A percentile compares a stretch with the other conserved stretches of the same genome.
phyloP scores from a whole-genome alignment of 1,140 invertebrate genomes.

The Brachionus rotundiformis region DNA sequence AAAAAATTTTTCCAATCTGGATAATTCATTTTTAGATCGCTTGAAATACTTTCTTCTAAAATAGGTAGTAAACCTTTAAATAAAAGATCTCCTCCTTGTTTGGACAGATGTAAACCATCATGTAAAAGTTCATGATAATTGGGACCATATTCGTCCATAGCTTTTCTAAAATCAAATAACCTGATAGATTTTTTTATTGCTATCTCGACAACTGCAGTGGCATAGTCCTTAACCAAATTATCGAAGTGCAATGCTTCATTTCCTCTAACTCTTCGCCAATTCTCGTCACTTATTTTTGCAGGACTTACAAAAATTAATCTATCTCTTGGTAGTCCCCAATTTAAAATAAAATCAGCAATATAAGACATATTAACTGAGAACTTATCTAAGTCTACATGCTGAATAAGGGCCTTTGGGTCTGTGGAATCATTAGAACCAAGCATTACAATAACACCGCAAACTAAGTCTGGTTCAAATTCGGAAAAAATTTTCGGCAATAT shows the following conservation, averaged over 20 bases:
- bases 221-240: conserved; percentile 22
- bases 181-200: background rate
- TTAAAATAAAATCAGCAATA: conserved; percentile 54
- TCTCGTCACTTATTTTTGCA: conserved; percentile 11
- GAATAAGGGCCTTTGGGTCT: conserved; percentile 55
- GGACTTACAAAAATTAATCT: conserved; percentile 30
- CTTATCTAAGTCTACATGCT: conserved; percentile 63
- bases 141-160: conserved; percentile 23
- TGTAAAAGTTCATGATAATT: conserved; percentile 25
- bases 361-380: conserved; percentile 58
- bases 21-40: conserved; percentile 25
- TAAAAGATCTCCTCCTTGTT: conserved; percentile 15
- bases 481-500: conserved; percentile 59
- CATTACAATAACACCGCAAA: conserved; percentile 60
- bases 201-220: background rate
- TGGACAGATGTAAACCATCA: conserved; percentile 41
- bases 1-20: conserved; percentile 28
- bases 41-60: background rate
- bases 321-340: conserved; percentile 1
- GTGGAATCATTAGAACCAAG: conserved; percentile 64
- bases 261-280: background rate
- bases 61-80: background rate
- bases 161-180: background rate
- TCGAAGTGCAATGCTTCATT: background rate
- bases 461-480: conserved; percentile 55